Evolutionary conservation across 2,113 vertebrate genomes (phyloP).

Genomic region (Mus pahari): DNA sequence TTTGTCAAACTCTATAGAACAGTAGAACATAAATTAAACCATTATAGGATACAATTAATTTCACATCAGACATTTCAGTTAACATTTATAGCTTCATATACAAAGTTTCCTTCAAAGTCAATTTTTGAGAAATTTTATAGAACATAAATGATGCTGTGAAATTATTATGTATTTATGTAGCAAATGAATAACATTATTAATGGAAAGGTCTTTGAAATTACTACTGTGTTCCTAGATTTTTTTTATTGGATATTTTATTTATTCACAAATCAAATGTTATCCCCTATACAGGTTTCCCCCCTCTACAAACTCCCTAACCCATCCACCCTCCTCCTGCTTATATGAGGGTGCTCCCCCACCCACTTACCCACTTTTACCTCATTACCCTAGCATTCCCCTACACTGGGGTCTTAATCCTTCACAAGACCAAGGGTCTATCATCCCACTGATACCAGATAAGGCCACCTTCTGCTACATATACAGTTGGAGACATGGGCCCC

Average conservation of each 20-base stretch:
- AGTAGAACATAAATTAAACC: background rate
- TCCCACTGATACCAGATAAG: too few species aligned
- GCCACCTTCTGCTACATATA: too few species aligned
- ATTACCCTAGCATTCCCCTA: too few species aligned
- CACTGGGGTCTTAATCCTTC: too few species aligned
- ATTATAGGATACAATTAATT: background rate
- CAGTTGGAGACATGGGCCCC: too few species aligned
- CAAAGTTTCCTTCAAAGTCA: background rate
- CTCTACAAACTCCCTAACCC: too few species aligned
- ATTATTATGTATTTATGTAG: background rate
- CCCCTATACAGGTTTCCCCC: too few species aligned
- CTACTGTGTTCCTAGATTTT: background rate
- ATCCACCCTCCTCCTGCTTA: too few species aligned
- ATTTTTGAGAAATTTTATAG: background rate
- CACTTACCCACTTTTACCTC: too few species aligned
- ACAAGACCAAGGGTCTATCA: too few species aligned
- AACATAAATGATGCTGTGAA: background rate
- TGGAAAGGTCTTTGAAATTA: background rate
- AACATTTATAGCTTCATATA: background rate
- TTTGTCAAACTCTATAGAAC: background rate
- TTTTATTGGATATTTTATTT: background rate
- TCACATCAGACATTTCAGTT: background rate
- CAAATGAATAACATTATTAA: background rate
- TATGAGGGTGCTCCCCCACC: too few species aligned
- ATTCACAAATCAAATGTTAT: too few species aligned